Conservation (phyloP, 2,113 vertebrate genomes). For the Sturnira hondurensis region DNA sequence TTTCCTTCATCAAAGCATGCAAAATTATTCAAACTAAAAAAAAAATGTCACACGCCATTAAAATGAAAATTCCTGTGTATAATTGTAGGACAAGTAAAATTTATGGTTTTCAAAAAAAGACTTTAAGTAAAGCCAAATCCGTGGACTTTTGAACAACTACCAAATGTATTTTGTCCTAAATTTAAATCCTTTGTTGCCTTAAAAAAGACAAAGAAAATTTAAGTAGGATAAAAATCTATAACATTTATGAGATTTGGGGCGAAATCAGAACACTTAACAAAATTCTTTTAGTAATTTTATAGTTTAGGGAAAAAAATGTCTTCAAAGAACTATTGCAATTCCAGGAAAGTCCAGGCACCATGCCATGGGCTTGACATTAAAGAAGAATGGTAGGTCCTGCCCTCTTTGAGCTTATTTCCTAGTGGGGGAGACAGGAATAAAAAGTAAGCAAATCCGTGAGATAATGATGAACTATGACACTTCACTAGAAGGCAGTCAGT, state of each 20-base stretch:
- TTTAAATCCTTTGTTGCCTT: background rate
- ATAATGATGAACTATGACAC: background rate
- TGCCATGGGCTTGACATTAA: background rate
- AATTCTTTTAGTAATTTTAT: background rate
- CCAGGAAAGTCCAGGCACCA: background rate
- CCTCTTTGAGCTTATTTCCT: background rate
- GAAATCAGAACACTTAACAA: conserved; percentile 3
- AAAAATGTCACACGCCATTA: background rate
- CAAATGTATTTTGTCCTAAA: background rate
- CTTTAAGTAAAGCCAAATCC: conserved; percentile 26
- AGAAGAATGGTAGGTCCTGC: background rate
- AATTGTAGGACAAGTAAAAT: background rate
- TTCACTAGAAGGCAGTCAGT: background rate
- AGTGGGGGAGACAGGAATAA: background rate
- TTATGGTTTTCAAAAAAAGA: background rate
- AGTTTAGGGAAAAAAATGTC: background rate
- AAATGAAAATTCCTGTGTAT: background rate
- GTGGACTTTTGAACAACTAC: background rate
- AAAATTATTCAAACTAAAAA: conserved; percentile 27
- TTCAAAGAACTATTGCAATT: background rate
- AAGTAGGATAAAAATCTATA: background rate
- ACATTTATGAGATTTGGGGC: background rate
- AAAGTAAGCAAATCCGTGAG: background rate
- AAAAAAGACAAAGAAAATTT: background rate
- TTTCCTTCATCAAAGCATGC: background rate